Evolutionary conservation across 2,888 invertebrate genomes (phyloP).

Genomic region (Cheilosia soror): DNA sequence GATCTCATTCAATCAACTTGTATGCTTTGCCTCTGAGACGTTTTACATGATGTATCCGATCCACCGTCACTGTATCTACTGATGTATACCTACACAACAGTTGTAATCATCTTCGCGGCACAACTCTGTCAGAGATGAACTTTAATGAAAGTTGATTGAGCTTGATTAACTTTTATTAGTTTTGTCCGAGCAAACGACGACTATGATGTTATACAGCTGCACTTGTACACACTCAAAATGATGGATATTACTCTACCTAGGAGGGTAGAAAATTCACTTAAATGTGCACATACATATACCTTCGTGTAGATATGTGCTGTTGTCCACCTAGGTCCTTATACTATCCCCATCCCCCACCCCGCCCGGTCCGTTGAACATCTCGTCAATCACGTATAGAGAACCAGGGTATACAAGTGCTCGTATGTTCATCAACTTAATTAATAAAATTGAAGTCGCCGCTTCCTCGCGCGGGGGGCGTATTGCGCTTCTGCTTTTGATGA

Average conservation of each 20-base stretch:
- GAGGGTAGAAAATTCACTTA: slow-evolving; percentile 52
- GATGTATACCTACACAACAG: not conserved
- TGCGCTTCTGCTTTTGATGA: slow-evolving; percentile 19
- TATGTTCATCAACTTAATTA: slow-evolving; percentile 63
- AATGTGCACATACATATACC: slow-evolving; percentile 8
- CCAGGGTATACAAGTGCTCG: not conserved
- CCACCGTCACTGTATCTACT: not conserved
- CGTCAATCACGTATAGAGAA: not conserved
- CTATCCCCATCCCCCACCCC: not conserved
- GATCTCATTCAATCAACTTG: slow-evolving; percentile 71
- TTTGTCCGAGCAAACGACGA: slow-evolving; percentile 79
- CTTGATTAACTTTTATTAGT: slow-evolving; percentile 84
- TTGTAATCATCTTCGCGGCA: slow-evolving; percentile 40
- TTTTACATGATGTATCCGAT: slow-evolving; percentile 44
- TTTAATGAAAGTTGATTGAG: slow-evolving; percentile 83
- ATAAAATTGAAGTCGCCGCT: slow-evolving; percentile 66
- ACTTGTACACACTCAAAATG: slow-evolving; percentile 9
- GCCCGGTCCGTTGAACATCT: not conserved
- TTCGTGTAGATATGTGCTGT: not conserved
- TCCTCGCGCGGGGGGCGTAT: slow-evolving; percentile 26
- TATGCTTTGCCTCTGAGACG: slow-evolving; percentile 35
- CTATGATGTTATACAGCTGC: slow-evolving; percentile 1
- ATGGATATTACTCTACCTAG: slow-evolving; percentile 40
- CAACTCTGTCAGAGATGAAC: slow-evolving; percentile 60
- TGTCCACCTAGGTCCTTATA: slow-evolving; percentile 45